Evolutionary conservation across 2,113 vertebrate species (phyloP).

Genomic region (Scortum barcoo): DNA sequence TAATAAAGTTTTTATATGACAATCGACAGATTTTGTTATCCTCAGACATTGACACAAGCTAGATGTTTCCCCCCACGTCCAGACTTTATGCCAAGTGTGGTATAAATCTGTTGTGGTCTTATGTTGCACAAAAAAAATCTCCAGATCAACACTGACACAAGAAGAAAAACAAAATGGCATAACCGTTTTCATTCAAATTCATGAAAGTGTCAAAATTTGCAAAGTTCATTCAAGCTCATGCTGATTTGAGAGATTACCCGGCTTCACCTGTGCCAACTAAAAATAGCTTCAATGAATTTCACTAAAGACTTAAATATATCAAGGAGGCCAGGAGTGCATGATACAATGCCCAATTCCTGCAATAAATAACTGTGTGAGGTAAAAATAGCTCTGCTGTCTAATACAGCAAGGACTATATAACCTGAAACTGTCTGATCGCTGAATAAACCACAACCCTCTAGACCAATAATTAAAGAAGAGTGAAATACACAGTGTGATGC

Average conservation of each 20-base stretch:
- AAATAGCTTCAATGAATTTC: constrained; percentile 46
- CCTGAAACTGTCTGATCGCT: constrained; percentile 30
- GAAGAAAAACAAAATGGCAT: neutral
- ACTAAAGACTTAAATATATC: constrained; percentile 37
- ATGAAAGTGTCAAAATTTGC: neutral
- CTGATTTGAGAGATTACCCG: constrained; percentile 15
- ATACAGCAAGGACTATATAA: constrained; percentile 17
- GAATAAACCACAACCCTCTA: neutral
- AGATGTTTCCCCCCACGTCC: neutral
- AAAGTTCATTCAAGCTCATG: constrained; percentile 6
- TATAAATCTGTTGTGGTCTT: neutral
- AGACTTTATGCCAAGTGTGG: neutral
- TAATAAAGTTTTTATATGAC: neutral
- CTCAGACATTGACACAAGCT: neutral
- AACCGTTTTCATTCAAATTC: neutral
- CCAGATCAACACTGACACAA: neutral
- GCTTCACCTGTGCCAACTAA: constrained; percentile 28
- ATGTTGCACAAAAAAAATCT: too few species aligned
- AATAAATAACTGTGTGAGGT: constrained; percentile 40
- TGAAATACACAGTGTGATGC: neutral
- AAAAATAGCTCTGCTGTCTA: constrained; percentile 52
- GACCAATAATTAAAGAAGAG: neutral
- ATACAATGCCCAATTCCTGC: constrained; percentile 27
- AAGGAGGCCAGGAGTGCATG: constrained; percentile 31
- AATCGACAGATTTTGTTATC: neutral